phyloP scores from a whole-genome alignment of 2,888 invertebrate genomes.

The Ditula angustiorana region DNA sequence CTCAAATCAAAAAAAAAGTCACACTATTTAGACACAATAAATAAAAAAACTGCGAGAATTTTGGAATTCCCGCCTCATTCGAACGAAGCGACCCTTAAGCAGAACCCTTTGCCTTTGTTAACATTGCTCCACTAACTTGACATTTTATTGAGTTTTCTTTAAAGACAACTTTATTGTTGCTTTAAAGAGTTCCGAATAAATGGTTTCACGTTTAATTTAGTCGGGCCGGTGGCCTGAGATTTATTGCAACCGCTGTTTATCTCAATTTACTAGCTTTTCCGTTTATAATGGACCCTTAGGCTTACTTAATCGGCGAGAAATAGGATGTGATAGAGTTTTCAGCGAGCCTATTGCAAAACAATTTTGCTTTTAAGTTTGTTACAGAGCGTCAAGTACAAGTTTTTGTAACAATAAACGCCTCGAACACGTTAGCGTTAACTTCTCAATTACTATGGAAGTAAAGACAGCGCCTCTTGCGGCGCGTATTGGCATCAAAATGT shows the following conservation, averaged over 20 bases:
- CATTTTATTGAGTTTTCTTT: constrained; percentile 11
- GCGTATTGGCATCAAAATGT: too few species aligned
- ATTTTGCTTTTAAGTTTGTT: too few species aligned
- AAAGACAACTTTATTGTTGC: constrained; percentile 23
- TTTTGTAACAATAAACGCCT: too few species aligned
- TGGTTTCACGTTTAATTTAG: constrained; percentile 9
- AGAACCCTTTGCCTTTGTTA: too few species aligned
- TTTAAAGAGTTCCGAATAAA: constrained; percentile 23
- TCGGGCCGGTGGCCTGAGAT: not conserved
- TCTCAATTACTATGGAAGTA: too few species aligned
- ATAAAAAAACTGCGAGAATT: too few species aligned
- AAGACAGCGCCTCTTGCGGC: too few species aligned
- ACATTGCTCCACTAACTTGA: not conserved
- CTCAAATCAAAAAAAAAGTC: constrained; percentile 1
- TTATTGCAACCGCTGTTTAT: constrained; percentile 3
- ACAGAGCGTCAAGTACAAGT: too few species aligned
- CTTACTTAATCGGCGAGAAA: not conserved
- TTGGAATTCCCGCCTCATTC: not conserved
- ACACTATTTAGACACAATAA: not conserved
- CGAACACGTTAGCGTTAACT: too few species aligned
- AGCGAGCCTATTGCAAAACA: too few species aligned
- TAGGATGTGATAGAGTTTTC: not conserved
- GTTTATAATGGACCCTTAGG: not conserved
- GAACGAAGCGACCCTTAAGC: not conserved
- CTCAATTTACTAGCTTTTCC: not conserved